Base-by-base conservation (phyloP, 2,113 vertebrate genomes). In the Cyanoderma ruficeps region DNA sequence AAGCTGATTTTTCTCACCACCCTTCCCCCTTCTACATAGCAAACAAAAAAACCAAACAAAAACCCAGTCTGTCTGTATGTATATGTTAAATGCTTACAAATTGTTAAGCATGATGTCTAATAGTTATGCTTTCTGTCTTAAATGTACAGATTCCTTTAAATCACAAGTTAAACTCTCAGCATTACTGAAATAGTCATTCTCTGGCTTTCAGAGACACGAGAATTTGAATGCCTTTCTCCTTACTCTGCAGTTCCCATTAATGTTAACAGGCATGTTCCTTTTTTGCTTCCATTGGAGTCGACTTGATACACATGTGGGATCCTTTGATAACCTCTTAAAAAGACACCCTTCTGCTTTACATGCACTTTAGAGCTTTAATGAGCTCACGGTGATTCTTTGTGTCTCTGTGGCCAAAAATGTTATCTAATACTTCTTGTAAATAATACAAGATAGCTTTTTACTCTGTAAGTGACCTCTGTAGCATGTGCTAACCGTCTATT, bases 281-380 rank as follows among this genome's bases (percentile, higher is more conserved):
- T 39, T 82, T 83, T 83, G 20, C 79, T 95, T 94, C 68, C 19
- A 0, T 64, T 41, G 46, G 35, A 81, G 52, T 59, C 1, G 4
- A n/a, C 60, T 74, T 53, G 75, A 75, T 93, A 90, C 49, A 41
- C 42, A 23, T 55, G 22, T 91, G 83, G 77, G 56, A 91, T 91
- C 79, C 60, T 97, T 93, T 96, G 96, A 93, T 95, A 96, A 92
- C 63, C 79, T 93, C 83, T 95, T 86, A 71, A 86, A 95, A 90
- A 93, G 79, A 86, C 87, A 95, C 33, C 55, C 75, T 91, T 95
- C 75, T 93, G 75, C 71, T 96, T 90, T 95, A 65, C 90, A 80
- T 75, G 92, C 64, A 68, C 87, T 95, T 90, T 68, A 86, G 41
- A 68, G 84, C 55, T 95, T 87, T 93, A 95, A 86, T 77, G 87